phyloP scores from a whole-genome alignment of 2,888 invertebrate genomes.

The Hirtodrosophila cameraria region DNA sequence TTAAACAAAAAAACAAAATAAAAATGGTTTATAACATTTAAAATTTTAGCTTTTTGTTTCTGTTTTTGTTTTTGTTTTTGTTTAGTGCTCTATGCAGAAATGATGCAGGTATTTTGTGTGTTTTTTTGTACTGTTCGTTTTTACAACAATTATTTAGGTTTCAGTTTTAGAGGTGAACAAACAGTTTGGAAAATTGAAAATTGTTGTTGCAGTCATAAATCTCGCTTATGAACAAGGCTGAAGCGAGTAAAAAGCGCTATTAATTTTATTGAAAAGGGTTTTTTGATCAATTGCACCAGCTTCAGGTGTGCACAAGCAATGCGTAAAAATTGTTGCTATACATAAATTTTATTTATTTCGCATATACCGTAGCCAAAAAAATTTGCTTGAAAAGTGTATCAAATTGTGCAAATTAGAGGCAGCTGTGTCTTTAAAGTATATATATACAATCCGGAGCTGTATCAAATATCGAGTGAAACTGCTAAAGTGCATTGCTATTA shows the following conservation, averaged over 20 bases:
- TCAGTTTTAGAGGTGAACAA: conserved; percentile 14
- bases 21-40: conserved; percentile 19
- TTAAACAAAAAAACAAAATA: too few species aligned
- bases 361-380: conserved; percentile 6
- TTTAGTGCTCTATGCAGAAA: conserved; percentile 13
- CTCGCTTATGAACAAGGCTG: conserved; percentile 14
- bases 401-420: too few species aligned
- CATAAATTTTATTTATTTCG: conserved; percentile 46
- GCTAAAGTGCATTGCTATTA: too few species aligned
- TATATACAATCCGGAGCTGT: too few species aligned
- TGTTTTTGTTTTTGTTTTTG: conserved; percentile 5
- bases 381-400: too few species aligned
- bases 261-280: conserved; percentile 74
- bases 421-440: too few species aligned
- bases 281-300: conserved; percentile 31
- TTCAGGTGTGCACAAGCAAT: conserved; percentile 34
- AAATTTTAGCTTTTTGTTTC: conserved; percentile 2
- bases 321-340: conserved; percentile 38
- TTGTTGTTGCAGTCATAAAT: conserved; percentile 60
- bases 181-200: conserved; percentile 37
- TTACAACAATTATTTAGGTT: conserved; percentile 41
- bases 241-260: conserved; percentile 39
- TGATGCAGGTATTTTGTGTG: conserved; percentile 7
- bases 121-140: conserved; percentile 4
- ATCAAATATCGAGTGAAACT: too few species aligned